Evolutionary conservation across 1,140 invertebrate genomes (phyloP).

Genomic region (Gryon sp.): DNA sequence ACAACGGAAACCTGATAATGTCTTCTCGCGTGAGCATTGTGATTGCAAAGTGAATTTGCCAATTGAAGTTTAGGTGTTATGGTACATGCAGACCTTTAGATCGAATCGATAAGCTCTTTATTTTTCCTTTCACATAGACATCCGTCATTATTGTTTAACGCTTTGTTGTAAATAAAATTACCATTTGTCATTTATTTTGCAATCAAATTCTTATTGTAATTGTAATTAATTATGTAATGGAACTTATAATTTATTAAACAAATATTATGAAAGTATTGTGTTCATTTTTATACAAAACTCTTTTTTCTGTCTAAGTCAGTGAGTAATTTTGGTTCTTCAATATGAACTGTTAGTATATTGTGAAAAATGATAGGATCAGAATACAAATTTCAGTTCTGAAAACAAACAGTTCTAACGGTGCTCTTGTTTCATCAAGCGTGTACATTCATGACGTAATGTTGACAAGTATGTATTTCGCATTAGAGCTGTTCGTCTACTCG

Average conservation of each 20-base stretch:
- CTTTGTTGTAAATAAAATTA: too few species aligned
- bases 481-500: slow-evolving; percentile 45
- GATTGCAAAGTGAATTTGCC: slow-evolving; percentile 24
- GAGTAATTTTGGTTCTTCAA: too few species aligned
- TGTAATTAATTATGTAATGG: too few species aligned
- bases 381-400: slow-evolving; percentile 7
- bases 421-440: slow-evolving; percentile 48
- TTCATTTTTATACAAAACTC: too few species aligned
- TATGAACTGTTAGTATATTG: too few species aligned
- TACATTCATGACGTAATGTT: slow-evolving; percentile 63
- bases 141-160: slow-evolving; percentile 26
- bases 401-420: neutral
- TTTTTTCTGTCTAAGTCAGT: too few species aligned
- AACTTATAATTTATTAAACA: too few species aligned
- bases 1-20: slow-evolving; percentile 56
- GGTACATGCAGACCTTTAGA: slow-evolving; percentile 4
- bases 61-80: slow-evolving; percentile 34
- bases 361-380: slow-evolving; percentile 3
- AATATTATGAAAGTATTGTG: too few species aligned
- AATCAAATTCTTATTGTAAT: too few species aligned
- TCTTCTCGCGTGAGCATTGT: slow-evolving; percentile 46
- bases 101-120: slow-evolving; percentile 15
- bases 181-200: too few species aligned
- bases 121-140: slow-evolving; percentile 11
- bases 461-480: slow-evolving; percentile 59